Evolutionary conservation across 92 coral and sea anemone species (phyloP), one percentile per base, ranked within the genome.

Genomic region (Montipora capitata): DNA sequence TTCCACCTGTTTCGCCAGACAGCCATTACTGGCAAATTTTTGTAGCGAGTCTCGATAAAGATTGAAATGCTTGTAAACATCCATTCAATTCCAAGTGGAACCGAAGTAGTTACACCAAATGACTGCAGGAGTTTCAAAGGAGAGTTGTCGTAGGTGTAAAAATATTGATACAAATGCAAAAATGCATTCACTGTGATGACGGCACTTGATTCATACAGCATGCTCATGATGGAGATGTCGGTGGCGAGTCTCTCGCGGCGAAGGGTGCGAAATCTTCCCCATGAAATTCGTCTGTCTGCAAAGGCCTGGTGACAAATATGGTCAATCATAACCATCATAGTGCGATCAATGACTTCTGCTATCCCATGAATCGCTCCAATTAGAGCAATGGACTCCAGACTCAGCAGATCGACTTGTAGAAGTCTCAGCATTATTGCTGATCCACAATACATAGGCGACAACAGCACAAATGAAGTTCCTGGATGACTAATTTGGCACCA

Each of bases 241-340:
- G 83, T 49, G 10, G 52, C 52, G 13, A 78, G 83, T 10, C 83
- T 54, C 65, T 78, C 83, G 4, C 83, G 66, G 7, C 83, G 83
- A 78, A 72, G 83, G 11, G 43, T 18, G 4, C 83, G 83, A 57
- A 78, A 78, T 56, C 68, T 20, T 59, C 83, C 83, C 41, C 71
- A 59, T 17, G 83, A 9, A 56, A 27, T 27, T 18, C 13, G 7
- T 16, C 62, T 48, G 38, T 27, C 16, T 45, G n/a, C 79, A 10
- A 74, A 40, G 18, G 45, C n/a, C 16, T 74, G 79, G 16, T 74
- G 44, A 56, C 45, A 74, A 48, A 44, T 4, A 56, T 74, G 79
- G 49, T 74, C 79, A 44, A 48, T 17, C 0, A 74, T 3, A 74
- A 27, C 79, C 79, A 74, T 74, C 3, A 20, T 74, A 9, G 59